A percentile compares a stretch with the other conserved stretches of the same genome.
These are phyloP conservation scores for Sclerurus mexicanus DNA, from an alignment of 2,113 vertebrate species.

Conservation along the genomic window DNA sequence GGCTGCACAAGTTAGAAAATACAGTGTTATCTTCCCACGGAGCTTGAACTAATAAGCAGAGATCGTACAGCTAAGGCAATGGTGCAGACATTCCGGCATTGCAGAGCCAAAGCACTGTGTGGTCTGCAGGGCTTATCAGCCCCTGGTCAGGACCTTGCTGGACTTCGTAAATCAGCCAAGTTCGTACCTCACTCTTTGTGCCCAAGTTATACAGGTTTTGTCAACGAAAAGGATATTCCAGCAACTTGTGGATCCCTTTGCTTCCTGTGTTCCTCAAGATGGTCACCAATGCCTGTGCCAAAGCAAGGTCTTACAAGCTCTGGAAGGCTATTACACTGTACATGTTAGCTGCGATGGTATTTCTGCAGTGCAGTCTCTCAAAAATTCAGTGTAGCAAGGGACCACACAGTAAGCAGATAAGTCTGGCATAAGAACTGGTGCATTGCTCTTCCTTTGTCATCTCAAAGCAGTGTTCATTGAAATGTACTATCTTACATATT, in stretches of 20 bases:
- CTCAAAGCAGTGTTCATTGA: not conserved
- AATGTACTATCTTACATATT: not conserved
- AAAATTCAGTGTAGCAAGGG: not conserved
- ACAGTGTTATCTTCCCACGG: accelerated
- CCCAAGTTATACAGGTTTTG: not conserved
- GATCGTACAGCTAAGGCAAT: not conserved
- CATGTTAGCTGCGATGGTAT: accelerated
- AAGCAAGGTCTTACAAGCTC: not conserved
- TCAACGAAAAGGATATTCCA: not conserved
- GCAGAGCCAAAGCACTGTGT: not conserved
- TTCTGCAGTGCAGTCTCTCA: not conserved
- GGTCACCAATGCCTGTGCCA: not conserved
- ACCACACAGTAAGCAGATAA: not conserved
- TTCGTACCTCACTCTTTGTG: not conserved
- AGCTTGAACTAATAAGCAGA: not conserved
- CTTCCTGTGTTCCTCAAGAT: not conserved
- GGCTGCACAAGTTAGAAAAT: not conserved
- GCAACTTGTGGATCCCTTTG: not conserved
- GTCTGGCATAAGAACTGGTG: not conserved
- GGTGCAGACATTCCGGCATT: accelerated
- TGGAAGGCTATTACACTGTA: not conserved
- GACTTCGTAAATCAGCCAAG: not conserved
- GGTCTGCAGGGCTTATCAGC: not conserved
- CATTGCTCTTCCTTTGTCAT: not conserved
- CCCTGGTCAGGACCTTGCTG: not conserved